phyloP scores from a whole-genome alignment of 2,797 vertebrate species.

The Hydrophis major region DNA sequence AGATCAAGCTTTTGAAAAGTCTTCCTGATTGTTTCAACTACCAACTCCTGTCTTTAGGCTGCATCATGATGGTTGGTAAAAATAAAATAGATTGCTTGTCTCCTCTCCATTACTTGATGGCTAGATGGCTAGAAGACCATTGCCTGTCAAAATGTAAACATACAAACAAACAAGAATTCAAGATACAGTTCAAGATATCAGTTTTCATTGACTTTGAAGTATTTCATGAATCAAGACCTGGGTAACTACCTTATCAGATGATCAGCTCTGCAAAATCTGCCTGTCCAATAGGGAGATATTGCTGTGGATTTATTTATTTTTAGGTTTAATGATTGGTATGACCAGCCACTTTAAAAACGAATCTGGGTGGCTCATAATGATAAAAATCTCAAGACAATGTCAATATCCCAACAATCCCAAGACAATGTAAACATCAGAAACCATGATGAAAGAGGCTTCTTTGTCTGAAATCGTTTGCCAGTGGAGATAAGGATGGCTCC shows the following conservation, averaged over 20 bases:
- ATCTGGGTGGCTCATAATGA: background rate
- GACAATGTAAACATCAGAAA: background rate
- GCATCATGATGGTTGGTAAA: no score
- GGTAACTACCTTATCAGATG: background rate
- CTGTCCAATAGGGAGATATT: background rate
- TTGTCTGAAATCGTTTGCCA: background rate
- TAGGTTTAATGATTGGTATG: background rate
- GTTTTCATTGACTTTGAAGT: background rate
- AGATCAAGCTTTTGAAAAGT: background rate
- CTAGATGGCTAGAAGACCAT: background rate
- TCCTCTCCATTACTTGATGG: background rate
- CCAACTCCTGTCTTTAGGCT: background rate
- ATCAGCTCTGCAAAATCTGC: background rate
- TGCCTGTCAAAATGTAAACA: background rate
- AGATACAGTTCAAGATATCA: background rate
- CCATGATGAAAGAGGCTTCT: background rate
- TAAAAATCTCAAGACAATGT: background rate
- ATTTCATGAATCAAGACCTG: background rate
- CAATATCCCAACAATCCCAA: background rate
- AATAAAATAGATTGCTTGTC: background rate
- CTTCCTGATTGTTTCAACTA: background rate
- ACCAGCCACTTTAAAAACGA: background rate
- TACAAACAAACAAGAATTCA: background rate
- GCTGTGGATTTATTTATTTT: background rate
- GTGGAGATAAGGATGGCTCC: background rate